Evolutionary conservation across 2,113 vertebrate genomes (phyloP).

Genomic region (Bostrychus sinensis): DNA sequence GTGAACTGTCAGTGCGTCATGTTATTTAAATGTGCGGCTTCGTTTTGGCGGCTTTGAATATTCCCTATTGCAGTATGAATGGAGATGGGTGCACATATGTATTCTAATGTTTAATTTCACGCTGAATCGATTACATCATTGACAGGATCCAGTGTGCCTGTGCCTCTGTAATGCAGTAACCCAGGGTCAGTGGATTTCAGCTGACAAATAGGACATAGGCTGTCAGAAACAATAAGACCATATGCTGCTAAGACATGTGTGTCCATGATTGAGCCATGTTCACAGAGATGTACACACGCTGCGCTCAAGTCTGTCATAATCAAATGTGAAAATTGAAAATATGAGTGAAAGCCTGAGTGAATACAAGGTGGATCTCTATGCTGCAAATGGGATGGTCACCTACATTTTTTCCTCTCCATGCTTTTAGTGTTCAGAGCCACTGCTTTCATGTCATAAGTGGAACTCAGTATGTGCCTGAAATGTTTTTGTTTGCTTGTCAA

Average conservation of each 20-base stretch:
- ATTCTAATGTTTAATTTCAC: conserved; percentile 10
- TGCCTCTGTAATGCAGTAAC: background rate
- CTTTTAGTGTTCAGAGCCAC: conserved; percentile 19
- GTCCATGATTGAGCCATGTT: conserved; percentile 9
- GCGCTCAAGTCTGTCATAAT: conserved; percentile 19
- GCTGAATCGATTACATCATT: conserved; percentile 12
- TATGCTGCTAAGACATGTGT: conserved; percentile 25
- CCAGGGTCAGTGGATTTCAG: background rate
- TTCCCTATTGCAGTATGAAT: background rate
- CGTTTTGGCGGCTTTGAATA: background rate
- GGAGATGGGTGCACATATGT: background rate
- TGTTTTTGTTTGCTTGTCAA: conserved; percentile 34
- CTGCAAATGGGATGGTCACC: conserved; percentile 20
- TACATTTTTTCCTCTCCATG: conserved; percentile 16
- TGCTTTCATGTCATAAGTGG: conserved; percentile 12
- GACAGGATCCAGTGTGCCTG: background rate
- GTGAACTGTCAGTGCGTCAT: conserved; percentile 4
- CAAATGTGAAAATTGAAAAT: conserved; percentile 21
- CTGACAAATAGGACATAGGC: conserved; percentile 9
- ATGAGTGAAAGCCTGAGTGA: conserved; percentile 6
- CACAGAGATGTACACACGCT: background rate
- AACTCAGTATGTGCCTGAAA: conserved; percentile 30
- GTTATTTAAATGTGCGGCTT: conserved; percentile 5
- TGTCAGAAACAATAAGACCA: conserved; percentile 43
- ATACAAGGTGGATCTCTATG: conserved; percentile 5